Percentiles rank a stretch among this genome's conserved stretches.
phyloP scores from a whole-genome alignment of 2,113 vertebrate species.

The Malurus melanocephalus region DNA sequence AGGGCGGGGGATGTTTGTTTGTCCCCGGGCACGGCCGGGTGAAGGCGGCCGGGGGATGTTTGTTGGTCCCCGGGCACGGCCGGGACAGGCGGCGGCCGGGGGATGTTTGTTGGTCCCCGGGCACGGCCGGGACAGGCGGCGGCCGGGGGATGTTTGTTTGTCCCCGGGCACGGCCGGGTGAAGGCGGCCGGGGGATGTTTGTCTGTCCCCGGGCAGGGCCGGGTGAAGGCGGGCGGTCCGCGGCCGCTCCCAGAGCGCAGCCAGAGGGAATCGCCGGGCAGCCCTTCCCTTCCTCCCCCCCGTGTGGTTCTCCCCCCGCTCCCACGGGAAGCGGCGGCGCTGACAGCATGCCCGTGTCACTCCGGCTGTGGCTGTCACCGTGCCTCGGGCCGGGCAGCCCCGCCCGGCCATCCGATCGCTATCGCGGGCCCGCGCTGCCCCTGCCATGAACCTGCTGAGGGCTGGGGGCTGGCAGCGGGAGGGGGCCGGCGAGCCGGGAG shows the following conservation, averaged over 20 bases:
- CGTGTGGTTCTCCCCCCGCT: background rate
- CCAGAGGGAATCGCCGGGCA: background rate
- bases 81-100: background rate
- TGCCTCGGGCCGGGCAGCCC: slow-evolving; percentile 71
- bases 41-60: background rate
- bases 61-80: no score
- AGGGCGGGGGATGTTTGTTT: background rate
- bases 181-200: background rate
- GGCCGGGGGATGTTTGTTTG: background rate
- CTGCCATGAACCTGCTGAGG: slow-evolving; percentile 71
- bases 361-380: slow-evolving; percentile 79
- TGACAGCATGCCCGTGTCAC: slow-evolving; percentile 73
- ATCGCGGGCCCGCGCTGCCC: slow-evolving; percentile 70
- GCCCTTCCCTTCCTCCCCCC: background rate
- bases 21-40: slow-evolving; percentile 9
- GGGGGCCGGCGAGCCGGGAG: slow-evolving; percentile 28
- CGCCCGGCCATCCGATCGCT: slow-evolving; percentile 73
- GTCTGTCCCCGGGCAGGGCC: background rate
- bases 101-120: background rate
- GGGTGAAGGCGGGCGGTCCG: slow-evolving; percentile 49
- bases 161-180: slow-evolving; percentile 16
- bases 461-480: background rate
- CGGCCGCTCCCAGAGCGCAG: background rate
- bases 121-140: slow-evolving; percentile 3
- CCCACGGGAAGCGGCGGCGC: slow-evolving; percentile 75